Evolutionary conservation across 2,888 invertebrate genomes (phyloP), one percentile per base, ranked within the genome.

Genomic region (Melanostoma scalare): DNA sequence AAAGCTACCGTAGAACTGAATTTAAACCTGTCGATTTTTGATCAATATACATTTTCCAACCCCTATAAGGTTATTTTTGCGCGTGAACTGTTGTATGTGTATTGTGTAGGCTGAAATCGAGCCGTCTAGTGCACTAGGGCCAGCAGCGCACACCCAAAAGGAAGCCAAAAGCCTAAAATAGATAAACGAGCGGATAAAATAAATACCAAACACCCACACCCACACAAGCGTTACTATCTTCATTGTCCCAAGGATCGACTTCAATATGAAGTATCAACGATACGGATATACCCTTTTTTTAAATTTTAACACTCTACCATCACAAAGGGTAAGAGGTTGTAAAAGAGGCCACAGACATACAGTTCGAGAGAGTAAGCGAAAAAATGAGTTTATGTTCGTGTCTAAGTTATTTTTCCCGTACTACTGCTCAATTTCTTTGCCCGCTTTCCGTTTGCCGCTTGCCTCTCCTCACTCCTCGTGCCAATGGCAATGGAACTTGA

Each of bases 371-470:
- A 67, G 46, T 78, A 58, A 60, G 73, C 58, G 36, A 38, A 72
- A 76, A 75, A 73, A 38, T 61, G 61, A 69, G 69, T 75, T 75
- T 75, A 80, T 71, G 48, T 76, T 71, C 80, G 76, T 81, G 80
- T 60, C 60, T 48, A 60, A 67, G 76, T 58, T 75, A 20, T 20
- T 33, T 31, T 61, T 9, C 40, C 44, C 61, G 48, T 61, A 76
- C 61, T 76, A 75, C 60, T 75, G 63, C 71, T 48, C 48, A 35
- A 30, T 68, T 55, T 36, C 3, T 8, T 40, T 44, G 8, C 10
- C 58, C 58, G 50, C 56, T 53, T 40, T 40, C 52, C 40, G 5
- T 35, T 5, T n/a, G 55, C 8, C 5, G 50, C 36, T 65, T 36
- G 31, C 10, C 35, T 35, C 44, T 44, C 65, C 50, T 20, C 55